phyloP scores from a whole-genome alignment of 1,140 invertebrate species.

The Acromyrmex charruanus region DNA sequence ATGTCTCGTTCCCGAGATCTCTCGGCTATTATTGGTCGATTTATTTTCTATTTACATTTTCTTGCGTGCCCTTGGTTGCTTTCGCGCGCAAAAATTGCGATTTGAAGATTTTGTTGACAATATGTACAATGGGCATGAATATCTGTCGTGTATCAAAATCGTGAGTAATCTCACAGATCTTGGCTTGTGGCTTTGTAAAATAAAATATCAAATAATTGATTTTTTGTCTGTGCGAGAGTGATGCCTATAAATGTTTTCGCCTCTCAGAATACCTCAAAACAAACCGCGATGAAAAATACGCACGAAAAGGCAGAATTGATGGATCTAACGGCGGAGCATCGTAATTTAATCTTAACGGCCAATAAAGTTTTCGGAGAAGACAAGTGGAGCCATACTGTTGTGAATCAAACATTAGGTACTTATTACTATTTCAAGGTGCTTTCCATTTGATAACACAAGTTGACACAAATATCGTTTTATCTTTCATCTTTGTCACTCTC shows the following conservation, averaged over 20 bases:
- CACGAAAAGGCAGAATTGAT: constrained; percentile 21
- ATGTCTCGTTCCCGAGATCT: neutral
- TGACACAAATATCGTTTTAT: too few species aligned
- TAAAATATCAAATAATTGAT: neutral
- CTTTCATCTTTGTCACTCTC: too few species aligned
- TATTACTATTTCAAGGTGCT: neutral
- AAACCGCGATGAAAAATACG: neutral
- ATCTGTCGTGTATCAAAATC: constrained; percentile 69
- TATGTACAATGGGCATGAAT: constrained; percentile 43
- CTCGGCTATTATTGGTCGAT: neutral
- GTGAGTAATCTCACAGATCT: constrained; percentile 53
- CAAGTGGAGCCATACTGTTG: constrained; percentile 79
- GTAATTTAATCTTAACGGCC: constrained; percentile 74
- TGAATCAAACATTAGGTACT: constrained; percentile 78
- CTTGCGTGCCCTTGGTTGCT: neutral
- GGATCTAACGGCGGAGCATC: neutral
- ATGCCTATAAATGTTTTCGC: neutral
- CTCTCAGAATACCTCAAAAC: constrained; percentile 13
- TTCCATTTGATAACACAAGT: too few species aligned
- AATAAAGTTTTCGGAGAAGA: constrained; percentile 75
- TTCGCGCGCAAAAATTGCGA: constrained; percentile 20
- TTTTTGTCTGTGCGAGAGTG: neutral
- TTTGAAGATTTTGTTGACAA: constrained; percentile 3
- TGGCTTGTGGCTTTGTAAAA: neutral
- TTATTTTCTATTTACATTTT: neutral